Evolutionary conservation across 2,113 vertebrate species (phyloP), one percentile per base, ranked within the genome.

Genomic region (Willisornis vidua): DNA sequence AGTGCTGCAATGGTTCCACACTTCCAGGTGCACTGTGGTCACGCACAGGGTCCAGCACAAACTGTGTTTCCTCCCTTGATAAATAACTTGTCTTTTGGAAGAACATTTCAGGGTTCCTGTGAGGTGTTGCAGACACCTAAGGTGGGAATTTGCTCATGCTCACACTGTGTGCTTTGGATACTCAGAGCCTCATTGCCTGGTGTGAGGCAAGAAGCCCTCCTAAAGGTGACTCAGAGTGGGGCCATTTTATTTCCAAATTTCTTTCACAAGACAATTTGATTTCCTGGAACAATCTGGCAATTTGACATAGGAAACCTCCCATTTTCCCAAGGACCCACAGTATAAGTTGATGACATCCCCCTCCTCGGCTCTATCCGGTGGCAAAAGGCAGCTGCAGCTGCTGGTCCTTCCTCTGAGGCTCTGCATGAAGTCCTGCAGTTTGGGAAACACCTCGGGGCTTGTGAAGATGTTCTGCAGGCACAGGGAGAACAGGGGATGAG

Each of bases 41-140:
- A 25, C 7, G 41, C 19, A 18, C 12, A 55, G 29, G 24, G 61
- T 71, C 39, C 52, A 52, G 62, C 49, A 49, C 0, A 0, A 55
- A 19, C 45, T 22, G 7, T 3, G 18, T 82, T 89, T 85, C 74
- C 59, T 82, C 85, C 43, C 48, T 63, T 49, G 33, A 55, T 19
- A 77, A 4, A 5, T 10, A 58, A 66, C 3, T 71, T 55, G 17
- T 6, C 15, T 66, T 77, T 70, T 73, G 26, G 37, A 83, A 23
- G 22, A 66, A 80, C 65, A 70, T 61, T 8, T 46, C 46, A 63
- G 35, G 7, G 51, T 29, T 81, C 33, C 57, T 78, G 23, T 23
- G 43, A 77, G 46, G 18, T 37, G 25, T 8, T 58, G 65, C 77
- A 70, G 63, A 37, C 43, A 77, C 4, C 22, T 20, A 66, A 49